These are phyloP conservation scores for Anguilla obscura DNA, from an alignment of 2,797 vertebrate species.

Conservation along the genomic window DNA sequence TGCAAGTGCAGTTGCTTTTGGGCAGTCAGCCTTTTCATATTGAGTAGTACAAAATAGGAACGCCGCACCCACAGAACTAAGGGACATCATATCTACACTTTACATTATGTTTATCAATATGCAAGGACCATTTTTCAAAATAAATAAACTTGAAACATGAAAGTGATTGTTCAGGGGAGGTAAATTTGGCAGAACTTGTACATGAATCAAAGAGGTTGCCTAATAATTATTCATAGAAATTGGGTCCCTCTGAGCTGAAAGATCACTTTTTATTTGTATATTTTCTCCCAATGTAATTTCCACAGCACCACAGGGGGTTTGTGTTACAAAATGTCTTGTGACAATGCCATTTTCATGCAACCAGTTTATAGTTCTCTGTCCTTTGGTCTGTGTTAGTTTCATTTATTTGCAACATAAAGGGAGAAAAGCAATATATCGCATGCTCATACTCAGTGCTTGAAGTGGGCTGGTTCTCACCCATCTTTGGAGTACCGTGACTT, in stretches of 20 bases:
- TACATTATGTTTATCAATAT: too few relatives aligned
- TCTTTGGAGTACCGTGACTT: too few relatives aligned
- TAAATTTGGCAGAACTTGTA: neutral
- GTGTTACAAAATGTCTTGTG: neutral
- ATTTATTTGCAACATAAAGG: neutral
- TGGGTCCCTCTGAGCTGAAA: neutral
- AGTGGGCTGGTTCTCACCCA: too few relatives aligned
- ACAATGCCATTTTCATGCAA: conserved; percentile 1
- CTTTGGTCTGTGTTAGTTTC: neutral
- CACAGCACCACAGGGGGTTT: neutral
- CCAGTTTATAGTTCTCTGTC: neutral
- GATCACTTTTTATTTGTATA: neutral
- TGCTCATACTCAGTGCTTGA: neutral
- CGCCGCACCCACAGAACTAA: too few relatives aligned
- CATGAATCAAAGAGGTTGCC: neutral
- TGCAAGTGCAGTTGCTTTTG: too few relatives aligned
- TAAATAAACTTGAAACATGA: neutral
- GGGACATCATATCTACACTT: too few relatives aligned
- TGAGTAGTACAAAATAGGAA: too few relatives aligned
- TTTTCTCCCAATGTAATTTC: neutral
- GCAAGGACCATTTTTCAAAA: too few relatives aligned
- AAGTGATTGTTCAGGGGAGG: neutral
- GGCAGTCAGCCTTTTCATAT: too few relatives aligned
- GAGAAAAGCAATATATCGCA: neutral
- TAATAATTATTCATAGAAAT: neutral